These are phyloP conservation scores for Gisinianus flammeolus DNA, from an alignment of 2,888 invertebrate species.

Conservation along the genomic window DNA sequence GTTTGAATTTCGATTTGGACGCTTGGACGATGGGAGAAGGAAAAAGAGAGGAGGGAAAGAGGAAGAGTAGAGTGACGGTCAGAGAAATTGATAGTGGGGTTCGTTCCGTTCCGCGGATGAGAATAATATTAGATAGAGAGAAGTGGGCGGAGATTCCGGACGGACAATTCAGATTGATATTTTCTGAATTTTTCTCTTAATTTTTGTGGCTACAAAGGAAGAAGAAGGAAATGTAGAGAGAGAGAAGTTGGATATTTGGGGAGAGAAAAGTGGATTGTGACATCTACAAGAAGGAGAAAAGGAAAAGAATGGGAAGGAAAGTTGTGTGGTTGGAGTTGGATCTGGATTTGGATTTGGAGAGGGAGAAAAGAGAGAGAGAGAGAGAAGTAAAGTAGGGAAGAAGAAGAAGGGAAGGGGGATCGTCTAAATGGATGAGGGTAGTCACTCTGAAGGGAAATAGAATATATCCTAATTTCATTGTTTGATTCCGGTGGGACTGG, in stretches of 20 bases:
- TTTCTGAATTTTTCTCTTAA: constrained; percentile 42
- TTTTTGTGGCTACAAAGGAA: constrained; percentile 18
- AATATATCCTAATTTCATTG: constrained; percentile 51
- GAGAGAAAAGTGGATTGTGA: too few species aligned
- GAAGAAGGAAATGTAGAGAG: neutral
- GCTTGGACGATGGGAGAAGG: too few species aligned
- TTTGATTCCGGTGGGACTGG: constrained; percentile 36
- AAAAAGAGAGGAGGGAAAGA: too few species aligned
- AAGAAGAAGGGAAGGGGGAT: neutral
- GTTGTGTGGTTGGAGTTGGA: neutral
- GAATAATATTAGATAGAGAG: constrained; percentile 1
- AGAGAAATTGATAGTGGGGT: neutral
- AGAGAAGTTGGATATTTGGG: too few species aligned
- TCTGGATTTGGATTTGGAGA: neutral
- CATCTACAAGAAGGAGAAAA: neutral
- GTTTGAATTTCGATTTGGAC: too few species aligned
- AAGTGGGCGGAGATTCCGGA: neutral
- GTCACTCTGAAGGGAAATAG: constrained; percentile 40
- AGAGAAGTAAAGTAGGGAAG: neutral
- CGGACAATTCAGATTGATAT: constrained; percentile 48
- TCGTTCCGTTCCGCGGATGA: too few species aligned
- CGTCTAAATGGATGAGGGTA: constrained; percentile 34
- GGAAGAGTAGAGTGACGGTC: too few species aligned
- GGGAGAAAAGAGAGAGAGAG: neutral
- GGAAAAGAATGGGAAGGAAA: neutral